Conservation (phyloP, 2,888 invertebrate species). For the Orthosia gracilis region DNA sequence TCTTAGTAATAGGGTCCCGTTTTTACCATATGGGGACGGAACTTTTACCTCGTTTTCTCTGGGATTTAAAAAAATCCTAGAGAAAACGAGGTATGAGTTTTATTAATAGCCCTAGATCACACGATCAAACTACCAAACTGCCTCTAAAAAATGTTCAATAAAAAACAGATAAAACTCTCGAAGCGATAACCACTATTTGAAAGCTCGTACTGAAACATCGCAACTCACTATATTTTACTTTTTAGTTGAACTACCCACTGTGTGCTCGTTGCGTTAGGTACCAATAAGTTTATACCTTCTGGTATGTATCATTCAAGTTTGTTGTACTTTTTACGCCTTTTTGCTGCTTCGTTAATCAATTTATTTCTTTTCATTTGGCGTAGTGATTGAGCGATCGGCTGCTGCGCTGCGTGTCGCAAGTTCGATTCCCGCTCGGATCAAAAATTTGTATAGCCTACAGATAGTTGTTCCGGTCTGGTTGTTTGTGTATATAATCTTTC, state of each 20-base stretch:
- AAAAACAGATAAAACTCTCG: slow-evolving; percentile 21
- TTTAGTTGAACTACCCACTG: slow-evolving; percentile 25
- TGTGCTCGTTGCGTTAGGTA: slow-evolving; percentile 10
- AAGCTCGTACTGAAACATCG: slow-evolving; percentile 18
- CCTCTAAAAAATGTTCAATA: slow-evolving; percentile 27
- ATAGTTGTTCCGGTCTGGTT: too few species aligned
- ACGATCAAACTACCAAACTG: slow-evolving; percentile 8
- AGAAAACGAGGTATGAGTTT: background rate
- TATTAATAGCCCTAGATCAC: slow-evolving; percentile 7
- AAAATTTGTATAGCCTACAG: too few species aligned
- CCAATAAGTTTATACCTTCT: slow-evolving; percentile 1
- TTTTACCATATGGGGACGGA: too few species aligned
- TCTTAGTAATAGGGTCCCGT: too few species aligned
- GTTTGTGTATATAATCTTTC: too few species aligned
- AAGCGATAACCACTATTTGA: slow-evolving; percentile 25
- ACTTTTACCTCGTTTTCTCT: too few species aligned
- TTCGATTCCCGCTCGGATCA: too few species aligned
- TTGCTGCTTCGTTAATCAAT: background rate
- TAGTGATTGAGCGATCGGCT: too few species aligned
- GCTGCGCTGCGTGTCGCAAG: too few species aligned
- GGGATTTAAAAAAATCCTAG: background rate
- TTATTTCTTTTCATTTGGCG: too few species aligned
- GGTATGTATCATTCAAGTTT: background rate
- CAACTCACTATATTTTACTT: slow-evolving; percentile 28
- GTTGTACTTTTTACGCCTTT: background rate